These are phyloP conservation scores for Pachyseris speciosa DNA, from an alignment of 64 coral and sea anemone genomes.

Conservation along the genomic window DNA sequence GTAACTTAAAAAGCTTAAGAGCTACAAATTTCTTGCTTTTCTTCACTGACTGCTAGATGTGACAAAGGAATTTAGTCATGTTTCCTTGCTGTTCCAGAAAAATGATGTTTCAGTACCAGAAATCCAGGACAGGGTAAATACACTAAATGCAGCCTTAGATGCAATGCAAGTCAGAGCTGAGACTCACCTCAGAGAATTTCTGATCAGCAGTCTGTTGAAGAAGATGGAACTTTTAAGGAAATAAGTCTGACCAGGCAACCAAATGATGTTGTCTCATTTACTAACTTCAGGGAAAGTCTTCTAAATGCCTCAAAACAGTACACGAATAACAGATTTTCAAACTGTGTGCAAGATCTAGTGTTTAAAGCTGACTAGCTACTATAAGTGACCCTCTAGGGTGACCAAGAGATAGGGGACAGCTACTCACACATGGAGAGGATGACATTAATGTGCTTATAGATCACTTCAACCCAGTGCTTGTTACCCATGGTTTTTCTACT, in stretches of 20 bases:
- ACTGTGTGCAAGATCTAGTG: slow-evolving; percentile 59
- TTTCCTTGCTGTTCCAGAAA: slow-evolving; percentile 60
- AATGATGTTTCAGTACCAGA: slow-evolving; percentile 57
- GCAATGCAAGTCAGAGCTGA: slow-evolving; percentile 9
- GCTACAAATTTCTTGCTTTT: slow-evolving; percentile 46
- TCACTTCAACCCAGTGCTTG: slow-evolving; percentile 64
- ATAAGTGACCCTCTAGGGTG: slow-evolving; percentile 55
- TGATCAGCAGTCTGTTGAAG: slow-evolving; percentile 55
- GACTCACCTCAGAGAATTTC: slow-evolving; percentile 59
- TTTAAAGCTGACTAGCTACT: slow-evolving; percentile 61
- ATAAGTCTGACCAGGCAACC: slow-evolving; percentile 46
- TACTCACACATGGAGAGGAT: slow-evolving; percentile 58
- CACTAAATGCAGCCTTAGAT: slow-evolving; percentile 55
- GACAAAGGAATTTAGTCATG: slow-evolving; percentile 53
- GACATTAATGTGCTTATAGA: slow-evolving; percentile 47
- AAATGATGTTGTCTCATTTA: slow-evolving; percentile 53
- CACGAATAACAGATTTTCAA: slow-evolving; percentile 5
- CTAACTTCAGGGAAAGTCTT: slow-evolving; percentile 53
- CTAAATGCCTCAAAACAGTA: slow-evolving; percentile 51
- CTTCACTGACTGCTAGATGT: slow-evolving; percentile 20
- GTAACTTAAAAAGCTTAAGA: slow-evolving; percentile 46
- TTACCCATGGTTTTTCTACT: slow-evolving; percentile 42
- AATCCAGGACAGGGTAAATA: slow-evolving; percentile 62
- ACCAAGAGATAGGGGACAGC: slow-evolving; percentile 53
- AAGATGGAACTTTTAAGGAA: slow-evolving; percentile 52